These are phyloP conservation scores for Pantherophis guttatus DNA, from an alignment of 2,113 vertebrate species.

Conservation along the genomic window DNA sequence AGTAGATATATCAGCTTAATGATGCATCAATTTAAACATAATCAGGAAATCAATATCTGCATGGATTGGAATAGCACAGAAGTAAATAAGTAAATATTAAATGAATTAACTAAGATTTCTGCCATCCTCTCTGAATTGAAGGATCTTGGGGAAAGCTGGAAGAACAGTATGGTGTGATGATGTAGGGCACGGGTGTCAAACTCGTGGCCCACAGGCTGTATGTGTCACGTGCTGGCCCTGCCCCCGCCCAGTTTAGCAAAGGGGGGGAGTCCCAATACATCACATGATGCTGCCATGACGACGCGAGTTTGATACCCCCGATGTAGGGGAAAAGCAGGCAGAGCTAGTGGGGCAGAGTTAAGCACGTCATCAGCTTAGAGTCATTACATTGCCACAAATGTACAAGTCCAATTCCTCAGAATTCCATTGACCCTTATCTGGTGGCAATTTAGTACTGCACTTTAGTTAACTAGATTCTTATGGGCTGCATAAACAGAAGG, in stretches of 20 bases:
- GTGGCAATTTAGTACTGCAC: background rate
- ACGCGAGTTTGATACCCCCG: no score
- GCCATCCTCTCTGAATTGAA: background rate
- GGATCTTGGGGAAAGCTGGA: background rate
- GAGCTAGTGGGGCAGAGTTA: background rate
- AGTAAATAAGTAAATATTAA: background rate
- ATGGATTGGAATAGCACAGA: background rate
- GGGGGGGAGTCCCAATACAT: no score
- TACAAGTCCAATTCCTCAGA: background rate
- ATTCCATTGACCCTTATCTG: background rate
- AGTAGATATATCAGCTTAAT: background rate
- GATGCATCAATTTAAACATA: background rate
- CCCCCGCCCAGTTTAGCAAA: no score
- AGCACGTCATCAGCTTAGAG: background rate
- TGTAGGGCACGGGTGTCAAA: background rate
- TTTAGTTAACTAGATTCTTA: background rate
- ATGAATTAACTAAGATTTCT: background rate
- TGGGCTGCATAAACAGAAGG: no score
- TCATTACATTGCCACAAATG: background rate
- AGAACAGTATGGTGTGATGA: background rate
- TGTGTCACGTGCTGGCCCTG: no score
- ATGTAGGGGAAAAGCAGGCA: background rate
- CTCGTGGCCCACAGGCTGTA: no score
- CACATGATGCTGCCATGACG: no score
- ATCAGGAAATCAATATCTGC: background rate